These are phyloP conservation scores for Harpegnathos saltator DNA, from an alignment of 1,140 invertebrate genomes.

Conservation along the genomic window DNA sequence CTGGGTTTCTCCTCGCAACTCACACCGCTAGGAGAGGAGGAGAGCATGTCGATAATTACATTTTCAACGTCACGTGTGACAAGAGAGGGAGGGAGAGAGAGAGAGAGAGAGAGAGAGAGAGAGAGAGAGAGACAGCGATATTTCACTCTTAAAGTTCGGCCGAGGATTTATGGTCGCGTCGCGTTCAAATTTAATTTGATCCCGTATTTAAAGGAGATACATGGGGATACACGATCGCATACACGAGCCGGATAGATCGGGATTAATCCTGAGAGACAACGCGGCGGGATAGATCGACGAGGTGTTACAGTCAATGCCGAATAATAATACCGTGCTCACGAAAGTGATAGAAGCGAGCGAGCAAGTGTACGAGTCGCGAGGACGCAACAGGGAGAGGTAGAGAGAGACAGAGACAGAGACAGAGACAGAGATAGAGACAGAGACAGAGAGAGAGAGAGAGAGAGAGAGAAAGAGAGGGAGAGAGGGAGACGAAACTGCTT, in stretches of 20 bases:
- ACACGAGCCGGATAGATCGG: slow-evolving; percentile 1
- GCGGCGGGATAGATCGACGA: slow-evolving; percentile 12
- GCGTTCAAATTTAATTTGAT: slow-evolving; percentile 22
- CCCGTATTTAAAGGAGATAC: slow-evolving; percentile 3
- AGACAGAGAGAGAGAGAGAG: not conserved
- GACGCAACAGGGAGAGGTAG: not conserved
- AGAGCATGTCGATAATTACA: no score
- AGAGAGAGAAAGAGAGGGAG: not conserved
- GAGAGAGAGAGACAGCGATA: not conserved
- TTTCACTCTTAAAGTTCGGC: not conserved
- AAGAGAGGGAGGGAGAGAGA: no score
- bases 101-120: no score
- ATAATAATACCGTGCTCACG: slow-evolving; percentile 33
- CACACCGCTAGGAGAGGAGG: no score
- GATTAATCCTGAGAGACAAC: slow-evolving; percentile 47
- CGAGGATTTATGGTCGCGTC: not conserved
- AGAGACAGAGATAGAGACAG: not conserved
- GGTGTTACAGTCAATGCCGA: slow-evolving; percentile 52
- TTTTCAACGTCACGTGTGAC: no score
- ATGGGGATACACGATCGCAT: not conserved
- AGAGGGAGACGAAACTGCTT: not conserved
- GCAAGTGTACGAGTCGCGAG: not conserved
- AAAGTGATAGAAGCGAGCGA: slow-evolving; percentile 33
- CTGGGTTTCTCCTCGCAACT: no score
- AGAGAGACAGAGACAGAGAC: not conserved